Percentiles rank a stretch among this genome's conserved stretches.
Evolutionary conservation across 1,140 invertebrate genomes (phyloP).

Genomic region (Gonioctena quinquepunctata): DNA sequence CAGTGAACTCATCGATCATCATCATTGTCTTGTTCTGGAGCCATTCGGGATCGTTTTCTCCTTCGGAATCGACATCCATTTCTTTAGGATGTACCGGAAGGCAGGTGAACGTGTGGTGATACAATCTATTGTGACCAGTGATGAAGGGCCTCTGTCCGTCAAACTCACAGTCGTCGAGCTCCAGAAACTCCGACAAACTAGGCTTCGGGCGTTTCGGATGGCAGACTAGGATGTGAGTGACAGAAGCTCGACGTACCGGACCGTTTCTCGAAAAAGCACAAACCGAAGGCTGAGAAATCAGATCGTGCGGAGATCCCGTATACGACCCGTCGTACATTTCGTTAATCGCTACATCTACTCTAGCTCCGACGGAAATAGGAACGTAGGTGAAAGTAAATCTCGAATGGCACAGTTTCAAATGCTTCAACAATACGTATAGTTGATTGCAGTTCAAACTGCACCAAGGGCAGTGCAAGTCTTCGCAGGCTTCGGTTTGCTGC

Average conservation of each 20-base stretch:
- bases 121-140: constrained; percentile 87
- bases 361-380: constrained; percentile 79
- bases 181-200: constrained; percentile 82
- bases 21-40: constrained; percentile 90
- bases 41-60: constrained; percentile 94
- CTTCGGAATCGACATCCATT: constrained; percentile 91
- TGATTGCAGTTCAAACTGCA: constrained; percentile 87
- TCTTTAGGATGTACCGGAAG: constrained; percentile 93
- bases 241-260: constrained; percentile 80
- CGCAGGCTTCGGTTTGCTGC: constrained; percentile 91
- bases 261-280: constrained; percentile 73
- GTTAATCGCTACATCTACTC: constrained; percentile 94
- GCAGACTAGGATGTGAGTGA: constrained; percentile 89
- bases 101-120: constrained; percentile 93
- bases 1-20: constrained; percentile 99
- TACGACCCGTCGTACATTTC: constrained; percentile 95
- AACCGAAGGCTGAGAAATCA: constrained; percentile 68
- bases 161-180: constrained; percentile 78
- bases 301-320: constrained; percentile 90
- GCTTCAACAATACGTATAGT: constrained; percentile 88
- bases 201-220: constrained; percentile 70
- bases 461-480: constrained; percentile 93
- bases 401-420: constrained; percentile 91
- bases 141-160: constrained; percentile 82
- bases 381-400: constrained; percentile 92